Percentiles rank a stretch among this genome's conserved stretches.
Evolutionary conservation across 2,888 invertebrate species (phyloP).

Genomic region (Notocelia uddmanniana): DNA sequence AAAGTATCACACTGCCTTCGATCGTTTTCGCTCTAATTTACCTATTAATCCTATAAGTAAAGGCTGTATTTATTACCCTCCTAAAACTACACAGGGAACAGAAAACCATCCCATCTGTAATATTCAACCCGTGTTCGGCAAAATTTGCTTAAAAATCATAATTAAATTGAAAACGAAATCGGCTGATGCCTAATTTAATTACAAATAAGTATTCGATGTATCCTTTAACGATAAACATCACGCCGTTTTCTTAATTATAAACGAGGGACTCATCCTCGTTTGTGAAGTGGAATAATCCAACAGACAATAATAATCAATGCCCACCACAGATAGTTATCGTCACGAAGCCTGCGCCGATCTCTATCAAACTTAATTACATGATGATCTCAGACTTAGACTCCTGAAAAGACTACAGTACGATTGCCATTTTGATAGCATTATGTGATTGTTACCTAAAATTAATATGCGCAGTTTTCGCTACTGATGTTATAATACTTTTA

Average conservation of each 20-base stretch:
- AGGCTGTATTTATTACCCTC: conserved; percentile 20
- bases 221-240: conserved; percentile 52
- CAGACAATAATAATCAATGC: conserved; percentile 62
- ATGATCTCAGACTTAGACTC: conserved; percentile 38
- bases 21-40: conserved; percentile 24
- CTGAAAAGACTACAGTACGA: conserved; percentile 32
- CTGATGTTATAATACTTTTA: neutral
- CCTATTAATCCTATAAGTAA: conserved; percentile 17
- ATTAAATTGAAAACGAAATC: neutral
- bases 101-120: conserved; percentile 1
- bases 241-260: conserved; percentile 58
- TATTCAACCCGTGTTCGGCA: neutral
- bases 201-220: conserved; percentile 2
- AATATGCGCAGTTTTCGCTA: neutral
- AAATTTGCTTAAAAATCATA: neutral
- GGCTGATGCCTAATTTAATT: neutral
- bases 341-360: conserved; percentile 57
- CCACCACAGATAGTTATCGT: conserved; percentile 59
- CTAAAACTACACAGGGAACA: conserved; percentile 5
- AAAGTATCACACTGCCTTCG: conserved; percentile 35
- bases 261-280: conserved; percentile 53
- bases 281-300: conserved; percentile 56
- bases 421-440: conserved; percentile 8
- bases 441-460: neutral
- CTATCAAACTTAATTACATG: conserved; percentile 42